Conservation (phyloP, 2,888 invertebrate species). For the Dione vanillae region DNA sequence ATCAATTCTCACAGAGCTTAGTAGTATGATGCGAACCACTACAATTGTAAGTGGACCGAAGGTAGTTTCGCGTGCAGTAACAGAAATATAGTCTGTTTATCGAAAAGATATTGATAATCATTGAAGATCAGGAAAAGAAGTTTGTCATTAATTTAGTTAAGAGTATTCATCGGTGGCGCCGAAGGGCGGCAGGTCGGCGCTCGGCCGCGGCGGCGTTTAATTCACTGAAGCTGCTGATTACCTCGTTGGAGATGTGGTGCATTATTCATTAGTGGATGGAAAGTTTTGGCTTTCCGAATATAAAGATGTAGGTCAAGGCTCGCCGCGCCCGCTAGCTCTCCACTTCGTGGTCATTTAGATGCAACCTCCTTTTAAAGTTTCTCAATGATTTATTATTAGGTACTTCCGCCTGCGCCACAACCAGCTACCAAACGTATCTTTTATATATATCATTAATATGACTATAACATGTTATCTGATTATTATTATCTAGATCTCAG, state of each 20-base stretch:
- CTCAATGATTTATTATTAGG: slow-evolving; percentile 58
- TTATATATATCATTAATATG: background rate
- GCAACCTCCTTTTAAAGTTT: slow-evolving; percentile 61
- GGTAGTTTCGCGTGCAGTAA: background rate
- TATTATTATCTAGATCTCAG: background rate
- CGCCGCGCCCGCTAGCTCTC: slow-evolving; percentile 46
- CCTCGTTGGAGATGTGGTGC: slow-evolving; percentile 43
- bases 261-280: slow-evolving; percentile 67
- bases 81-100: background rate
- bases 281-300: slow-evolving; percentile 67
- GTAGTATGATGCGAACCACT: background rate
- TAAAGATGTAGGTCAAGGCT: slow-evolving; percentile 69
- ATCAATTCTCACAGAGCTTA: slow-evolving; percentile 3
- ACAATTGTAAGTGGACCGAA: background rate
- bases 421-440: background rate
- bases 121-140: background rate
- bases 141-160: background rate
- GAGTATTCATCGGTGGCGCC: background rate
- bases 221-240: slow-evolving; percentile 31
- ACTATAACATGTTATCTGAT: too few relatives aligned
- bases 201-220: slow-evolving; percentile 27
- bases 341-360: slow-evolving; percentile 56
- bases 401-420: slow-evolving; percentile 51
- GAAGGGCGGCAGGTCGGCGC: background rate
- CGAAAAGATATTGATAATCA: background rate